Evolutionary conservation across 1,140 invertebrate species (phyloP).

Genomic region (Diploscapter pachys): DNA sequence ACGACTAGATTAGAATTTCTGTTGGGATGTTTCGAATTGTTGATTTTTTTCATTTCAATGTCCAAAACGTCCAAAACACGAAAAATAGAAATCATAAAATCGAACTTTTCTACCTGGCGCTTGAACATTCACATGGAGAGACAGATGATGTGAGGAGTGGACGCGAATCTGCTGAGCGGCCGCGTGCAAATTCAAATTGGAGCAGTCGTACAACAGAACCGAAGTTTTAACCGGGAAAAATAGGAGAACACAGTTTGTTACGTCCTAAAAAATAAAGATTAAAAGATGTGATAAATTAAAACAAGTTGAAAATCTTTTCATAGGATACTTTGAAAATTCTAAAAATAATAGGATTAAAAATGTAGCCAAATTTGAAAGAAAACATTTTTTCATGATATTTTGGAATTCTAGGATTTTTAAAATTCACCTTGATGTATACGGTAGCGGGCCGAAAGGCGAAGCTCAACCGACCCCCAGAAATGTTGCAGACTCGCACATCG

Average conservation of each 20-base stretch:
- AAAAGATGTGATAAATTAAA: neutral
- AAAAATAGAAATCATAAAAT: too few relatives aligned
- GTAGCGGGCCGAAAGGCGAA: neutral
- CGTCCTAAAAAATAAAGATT: constrained; percentile 53
- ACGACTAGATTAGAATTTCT: too few relatives aligned
- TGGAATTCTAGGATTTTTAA: neutral
- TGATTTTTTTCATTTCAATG: too few relatives aligned
- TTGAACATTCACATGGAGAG: constrained; percentile 85
- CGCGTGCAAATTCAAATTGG: constrained; percentile 61
- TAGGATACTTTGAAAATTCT: neutral
- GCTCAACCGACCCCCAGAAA: too few relatives aligned
- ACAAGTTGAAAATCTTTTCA: neutral
- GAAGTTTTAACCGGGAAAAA: constrained; percentile 83
- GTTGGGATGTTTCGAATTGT: too few relatives aligned
- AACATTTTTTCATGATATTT: neutral
- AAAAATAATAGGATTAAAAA: neutral
- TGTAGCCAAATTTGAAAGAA: neutral
- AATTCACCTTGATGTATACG: constrained; percentile 2
- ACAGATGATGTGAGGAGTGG: constrained; percentile 74
- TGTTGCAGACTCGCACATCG: too few relatives aligned
- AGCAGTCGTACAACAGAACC: constrained; percentile 75
- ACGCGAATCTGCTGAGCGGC: constrained; percentile 88
- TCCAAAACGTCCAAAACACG: too few relatives aligned
- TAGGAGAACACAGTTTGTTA: constrained; percentile 71
- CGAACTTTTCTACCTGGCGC: too few relatives aligned